Evolutionary conservation across 1,140 invertebrate genomes (phyloP), one percentile per base, ranked within the genome.

Genomic region (silkworm (Bombyx mori)): DNA sequence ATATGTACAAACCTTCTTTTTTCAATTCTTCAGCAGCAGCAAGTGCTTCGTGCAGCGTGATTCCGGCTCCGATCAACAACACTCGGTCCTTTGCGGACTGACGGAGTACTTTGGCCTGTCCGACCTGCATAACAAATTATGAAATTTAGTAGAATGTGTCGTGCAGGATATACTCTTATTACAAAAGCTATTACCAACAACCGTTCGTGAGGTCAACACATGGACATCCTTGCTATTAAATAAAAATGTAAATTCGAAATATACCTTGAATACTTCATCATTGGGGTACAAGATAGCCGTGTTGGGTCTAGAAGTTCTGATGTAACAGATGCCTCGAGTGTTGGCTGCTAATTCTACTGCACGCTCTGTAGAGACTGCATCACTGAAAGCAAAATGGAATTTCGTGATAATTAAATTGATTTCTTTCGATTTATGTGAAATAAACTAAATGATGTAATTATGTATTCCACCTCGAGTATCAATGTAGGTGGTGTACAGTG

Each of bases 331-430:
- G 43, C 98, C 98, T 68, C 94, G 93, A 2, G 94, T 98, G 78
- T 99, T 99, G 58, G 98, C 98, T 12, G 98, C 97, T 54, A 99
- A 77, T 89, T 99, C 98, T 42, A 97, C 93, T 1, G 98, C 96
- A 52, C 97, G 90, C 88, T 99, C 98, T 35, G 93, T 91, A 46
- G 96, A 94, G 7, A 99, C 98, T 3, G 97, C 99, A 35, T 35
- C 26, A 35, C 26, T 35, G 26, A 35, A 35, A 35, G 26, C 26
- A 35, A 35, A 35, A 35, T 35, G 26, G 26, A 35, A 3, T 35
- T 35, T 35, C 4, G 26, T 35, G 4, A 35, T 35, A 5, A 35
- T 35, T 35, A 35, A 35, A 35, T 35, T 35, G 2, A 35, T 35
- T 35, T 35, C 26, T 35, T 35, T 35, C 4, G 2, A 35, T 35